Evolutionary conservation across 2,113 vertebrate species (phyloP), one percentile per base, ranked within the genome.

Genomic region (Festucalex cinctus): DNA sequence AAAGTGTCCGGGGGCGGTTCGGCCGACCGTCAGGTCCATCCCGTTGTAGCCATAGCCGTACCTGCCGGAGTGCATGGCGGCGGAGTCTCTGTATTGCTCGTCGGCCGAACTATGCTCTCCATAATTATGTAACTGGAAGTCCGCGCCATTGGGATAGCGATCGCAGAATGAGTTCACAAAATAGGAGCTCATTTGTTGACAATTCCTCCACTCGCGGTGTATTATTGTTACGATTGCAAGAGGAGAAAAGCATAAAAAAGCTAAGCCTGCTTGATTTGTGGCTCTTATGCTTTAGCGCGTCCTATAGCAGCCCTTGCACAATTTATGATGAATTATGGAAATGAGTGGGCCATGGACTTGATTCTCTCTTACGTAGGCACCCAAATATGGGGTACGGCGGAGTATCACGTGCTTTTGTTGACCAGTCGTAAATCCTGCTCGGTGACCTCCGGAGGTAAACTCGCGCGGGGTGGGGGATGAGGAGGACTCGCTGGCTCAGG

Each of bases 251-350:
- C 93, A 94, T 83, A 83, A 61, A 62, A 83, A 61, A 62, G 60
- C 94, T n/a, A 78, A 73, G 92, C 93, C 93, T 93, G 94, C 94
- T 97, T 98, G 97, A 98, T 98, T 98, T 98, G 96, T 98, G 94
- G 94, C 94, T 97, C 95, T 94, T 94, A 93, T 95, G 94, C 91
- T 95, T 97, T 95, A 95, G 95, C 94, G 95, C 95, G 95, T 95
- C 88, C 95, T 96, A 95, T 96, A 95, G 95, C 96, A 95, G 95
- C 95, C 28, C 96, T 94, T 94, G 95, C 95, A 97, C 95, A 98
- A 98, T 98, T 97, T 97, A 97, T 98, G 95, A 98, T 98, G 97
- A 99, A 98, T 98, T 99, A 99, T 98, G 97, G 95, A 98, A 99
- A 98, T 98, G 96, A 98, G 95, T 94, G 94, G 95, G 95, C 96